Evolutionary conservation across 1,140 invertebrate species (phyloP).

Genomic region (Adoxophyes honmai): DNA sequence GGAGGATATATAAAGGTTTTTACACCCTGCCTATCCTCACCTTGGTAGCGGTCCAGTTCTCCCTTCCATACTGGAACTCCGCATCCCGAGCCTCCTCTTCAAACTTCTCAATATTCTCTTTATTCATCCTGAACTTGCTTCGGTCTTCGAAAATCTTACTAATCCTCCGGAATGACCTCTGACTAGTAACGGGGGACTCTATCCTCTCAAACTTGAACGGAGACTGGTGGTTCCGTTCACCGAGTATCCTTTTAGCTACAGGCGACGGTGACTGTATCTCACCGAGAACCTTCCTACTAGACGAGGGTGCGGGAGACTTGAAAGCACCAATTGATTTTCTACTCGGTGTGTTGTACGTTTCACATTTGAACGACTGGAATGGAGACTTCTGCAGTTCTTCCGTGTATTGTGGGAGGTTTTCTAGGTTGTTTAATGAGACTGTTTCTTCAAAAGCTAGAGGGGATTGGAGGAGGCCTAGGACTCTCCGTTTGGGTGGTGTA

Average conservation of each 20-base stretch:
- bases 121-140: conserved; percentile 57
- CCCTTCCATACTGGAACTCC: conserved; percentile 33
- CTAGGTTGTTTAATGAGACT: no score
- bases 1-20: no score
- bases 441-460: no score
- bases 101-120: conserved; percentile 48
- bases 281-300: conserved; percentile 25
- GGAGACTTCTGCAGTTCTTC: no score
- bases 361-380: no score
- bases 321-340: no score
- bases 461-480: conserved; percentile 17
- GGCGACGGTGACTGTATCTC: conserved; percentile 36
- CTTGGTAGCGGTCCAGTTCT: conserved; percentile 53
- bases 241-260: background rate
- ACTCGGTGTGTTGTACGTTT: no score
- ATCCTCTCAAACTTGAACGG: background rate
- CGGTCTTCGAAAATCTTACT: conserved; percentile 57
- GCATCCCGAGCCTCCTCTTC: conserved; percentile 61
- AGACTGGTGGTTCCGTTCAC: background rate
- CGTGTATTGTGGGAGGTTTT: no score
- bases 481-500: conserved; percentile 44
- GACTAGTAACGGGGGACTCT: conserved; percentile 28
- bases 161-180: conserved; percentile 28
- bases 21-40: conserved; percentile 28
- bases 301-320: background rate